These are phyloP conservation scores for Adela reaumurella DNA, from an alignment of 2,888 invertebrate genomes.

Conservation along the genomic window DNA sequence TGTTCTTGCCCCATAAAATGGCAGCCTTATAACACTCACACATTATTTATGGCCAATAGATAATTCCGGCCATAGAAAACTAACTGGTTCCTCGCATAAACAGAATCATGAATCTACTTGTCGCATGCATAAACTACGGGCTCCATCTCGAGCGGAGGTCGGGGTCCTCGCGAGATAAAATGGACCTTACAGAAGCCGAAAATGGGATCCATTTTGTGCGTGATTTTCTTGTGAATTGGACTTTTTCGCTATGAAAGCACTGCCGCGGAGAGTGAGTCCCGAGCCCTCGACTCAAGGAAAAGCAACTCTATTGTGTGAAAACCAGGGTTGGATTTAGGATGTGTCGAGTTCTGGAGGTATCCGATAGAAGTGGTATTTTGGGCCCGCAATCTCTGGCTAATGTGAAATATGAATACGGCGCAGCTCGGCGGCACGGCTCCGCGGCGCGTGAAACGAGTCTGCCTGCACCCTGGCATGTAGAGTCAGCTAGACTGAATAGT, in stretches of 20 bases:
- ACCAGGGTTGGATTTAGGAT: not conserved
- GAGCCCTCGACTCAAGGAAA: too few species aligned
- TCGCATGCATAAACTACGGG: not conserved
- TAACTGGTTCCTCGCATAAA: not conserved
- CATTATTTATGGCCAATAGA: not conserved
- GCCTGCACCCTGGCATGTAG: too few species aligned
- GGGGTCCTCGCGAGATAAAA: not conserved
- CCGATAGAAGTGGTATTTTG: not conserved
- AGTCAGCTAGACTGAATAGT: too few species aligned
- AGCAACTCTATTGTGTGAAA: not conserved
- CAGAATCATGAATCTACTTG: not conserved
- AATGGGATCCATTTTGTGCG: not conserved
- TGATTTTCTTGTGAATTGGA: not conserved
- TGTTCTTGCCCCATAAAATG: too few species aligned
- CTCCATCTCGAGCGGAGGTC: not conserved
- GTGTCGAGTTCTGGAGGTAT: not conserved
- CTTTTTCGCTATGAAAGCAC: not conserved
- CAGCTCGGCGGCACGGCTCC: not conserved
- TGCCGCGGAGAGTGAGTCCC: not conserved
- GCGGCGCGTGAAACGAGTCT: not conserved
- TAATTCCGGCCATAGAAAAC: not conserved
- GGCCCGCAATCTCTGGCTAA: not conserved
- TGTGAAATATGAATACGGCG: not conserved
- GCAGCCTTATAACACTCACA: not conserved
- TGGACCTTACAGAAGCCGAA: not conserved